phyloP scores from a whole-genome alignment of 37 sponge, comb jelly and placozoan genomes.

The Bolinopsis microptera region DNA sequence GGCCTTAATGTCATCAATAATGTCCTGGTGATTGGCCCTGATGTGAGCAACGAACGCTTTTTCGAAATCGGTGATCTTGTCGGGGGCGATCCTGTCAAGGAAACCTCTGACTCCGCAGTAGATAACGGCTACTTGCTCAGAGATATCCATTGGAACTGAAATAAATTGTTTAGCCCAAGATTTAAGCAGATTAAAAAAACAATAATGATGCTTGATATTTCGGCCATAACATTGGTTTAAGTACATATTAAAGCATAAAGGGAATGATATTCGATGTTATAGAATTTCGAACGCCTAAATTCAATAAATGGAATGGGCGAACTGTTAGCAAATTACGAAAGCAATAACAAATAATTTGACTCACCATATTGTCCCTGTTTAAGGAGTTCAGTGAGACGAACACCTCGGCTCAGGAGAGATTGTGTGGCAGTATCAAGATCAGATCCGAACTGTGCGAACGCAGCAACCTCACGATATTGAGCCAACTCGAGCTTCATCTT shows the following conservation, averaged over 20 bases:
- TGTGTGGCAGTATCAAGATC: conserved; percentile 97
- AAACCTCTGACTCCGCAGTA: conserved; percentile 96
- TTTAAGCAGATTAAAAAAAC: background rate
- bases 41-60: conserved; percentile 91
- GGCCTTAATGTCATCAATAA: conserved; percentile 83
- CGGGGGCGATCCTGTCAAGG: conserved; percentile 92
- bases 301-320: too few species aligned
- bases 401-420: conserved; percentile 91
- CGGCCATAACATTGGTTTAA: too few species aligned
- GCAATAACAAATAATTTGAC: too few species aligned
- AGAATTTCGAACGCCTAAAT: too few species aligned
- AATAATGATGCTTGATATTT: too few species aligned
- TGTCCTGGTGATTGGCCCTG: conserved; percentile 80
- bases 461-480: conserved; percentile 99
- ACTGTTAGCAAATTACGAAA: too few species aligned
- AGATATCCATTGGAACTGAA: conserved; percentile 93
- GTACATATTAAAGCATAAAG: too few species aligned
- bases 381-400: conserved; percentile 97
- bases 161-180: background rate
- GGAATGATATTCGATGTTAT: too few species aligned
- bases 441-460: conserved; percentile 99
- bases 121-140: conserved; percentile 95
- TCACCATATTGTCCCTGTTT: conserved; percentile 98
- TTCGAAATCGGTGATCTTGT: conserved; percentile 90
- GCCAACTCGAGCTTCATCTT: conserved; percentile 99